Evolutionary conservation across 1,140 invertebrate species (phyloP).

Genomic region (Antheraea mylitta): DNA sequence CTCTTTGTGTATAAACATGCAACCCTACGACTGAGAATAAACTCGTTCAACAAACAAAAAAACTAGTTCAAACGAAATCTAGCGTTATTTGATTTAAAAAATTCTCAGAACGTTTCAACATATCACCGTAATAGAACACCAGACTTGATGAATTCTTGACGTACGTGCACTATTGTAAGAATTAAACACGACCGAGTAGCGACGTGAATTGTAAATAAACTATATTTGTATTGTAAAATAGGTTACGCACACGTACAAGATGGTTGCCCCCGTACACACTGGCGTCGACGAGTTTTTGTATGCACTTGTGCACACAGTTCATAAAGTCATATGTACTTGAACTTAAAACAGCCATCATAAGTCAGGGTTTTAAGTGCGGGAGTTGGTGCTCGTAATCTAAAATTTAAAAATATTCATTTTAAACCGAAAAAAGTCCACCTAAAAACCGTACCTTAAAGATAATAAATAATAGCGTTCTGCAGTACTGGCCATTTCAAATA

Average conservation of each 20-base stretch:
- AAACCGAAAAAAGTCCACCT: too few species aligned
- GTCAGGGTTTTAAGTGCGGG: background rate
- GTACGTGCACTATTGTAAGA: background rate
- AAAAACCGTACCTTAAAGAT: too few species aligned
- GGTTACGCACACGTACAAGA: background rate
- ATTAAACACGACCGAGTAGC: background rate
- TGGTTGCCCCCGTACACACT: background rate
- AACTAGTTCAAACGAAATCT: background rate
- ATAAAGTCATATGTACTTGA: background rate
- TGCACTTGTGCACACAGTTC: background rate
- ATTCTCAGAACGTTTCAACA: background rate
- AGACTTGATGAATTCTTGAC: slow-evolving; percentile 4
- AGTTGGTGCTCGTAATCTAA: background rate
- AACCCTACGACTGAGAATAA: background rate
- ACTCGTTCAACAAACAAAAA: background rate
- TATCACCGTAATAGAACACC: background rate
- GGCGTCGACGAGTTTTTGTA: background rate
- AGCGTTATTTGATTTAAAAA: slow-evolving; percentile 1
- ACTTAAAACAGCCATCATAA: background rate
- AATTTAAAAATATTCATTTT: background rate
- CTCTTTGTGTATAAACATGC: background rate
- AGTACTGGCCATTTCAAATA: too few species aligned
- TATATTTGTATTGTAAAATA: slow-evolving; percentile 12
- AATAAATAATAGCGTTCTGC: too few species aligned
- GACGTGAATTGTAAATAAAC: slow-evolving; percentile 8